Percentiles rank a stretch among this genome's conserved stretches.
phyloP scores from a whole-genome alignment of 2,888 invertebrate genomes.

The Polydrusus pterygomalis region DNA sequence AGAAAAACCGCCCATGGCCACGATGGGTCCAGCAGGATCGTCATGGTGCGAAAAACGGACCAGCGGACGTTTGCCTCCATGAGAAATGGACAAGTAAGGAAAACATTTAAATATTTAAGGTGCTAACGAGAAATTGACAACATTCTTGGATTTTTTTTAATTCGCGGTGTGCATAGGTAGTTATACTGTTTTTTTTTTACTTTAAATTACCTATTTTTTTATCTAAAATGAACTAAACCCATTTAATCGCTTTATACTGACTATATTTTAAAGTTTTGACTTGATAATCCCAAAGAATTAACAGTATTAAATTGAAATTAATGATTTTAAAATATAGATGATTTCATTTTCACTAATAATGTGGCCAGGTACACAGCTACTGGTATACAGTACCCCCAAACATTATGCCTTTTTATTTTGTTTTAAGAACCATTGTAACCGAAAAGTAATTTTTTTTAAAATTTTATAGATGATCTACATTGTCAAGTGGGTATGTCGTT shows the following conservation, averaged over 20 bases:
- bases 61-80: slow-evolving; percentile 79
- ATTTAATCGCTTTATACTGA: background rate
- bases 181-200: background rate
- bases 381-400: too few relatives aligned
- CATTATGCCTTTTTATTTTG: too few relatives aligned
- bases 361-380: too few relatives aligned
- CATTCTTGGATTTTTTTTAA: too few relatives aligned
- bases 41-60: slow-evolving; percentile 81
- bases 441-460: too few relatives aligned
- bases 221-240: background rate
- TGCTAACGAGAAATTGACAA: too few relatives aligned
- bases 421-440: too few relatives aligned
- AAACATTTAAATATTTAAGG: background rate
- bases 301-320: background rate
- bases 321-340: background rate
- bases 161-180: too few relatives aligned
- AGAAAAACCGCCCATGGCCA: slow-evolving; percentile 71
- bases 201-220: background rate
- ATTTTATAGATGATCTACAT: too few relatives aligned
- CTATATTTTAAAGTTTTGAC: background rate
- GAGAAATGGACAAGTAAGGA: slow-evolving; percentile 74
- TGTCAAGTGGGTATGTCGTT: too few relatives aligned
- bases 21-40: slow-evolving; percentile 76
- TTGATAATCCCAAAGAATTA: background rate
- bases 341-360: background rate